Base-by-base conservation (phyloP, 2,797 vertebrate species). In the Chromobotia macracanthus region DNA sequence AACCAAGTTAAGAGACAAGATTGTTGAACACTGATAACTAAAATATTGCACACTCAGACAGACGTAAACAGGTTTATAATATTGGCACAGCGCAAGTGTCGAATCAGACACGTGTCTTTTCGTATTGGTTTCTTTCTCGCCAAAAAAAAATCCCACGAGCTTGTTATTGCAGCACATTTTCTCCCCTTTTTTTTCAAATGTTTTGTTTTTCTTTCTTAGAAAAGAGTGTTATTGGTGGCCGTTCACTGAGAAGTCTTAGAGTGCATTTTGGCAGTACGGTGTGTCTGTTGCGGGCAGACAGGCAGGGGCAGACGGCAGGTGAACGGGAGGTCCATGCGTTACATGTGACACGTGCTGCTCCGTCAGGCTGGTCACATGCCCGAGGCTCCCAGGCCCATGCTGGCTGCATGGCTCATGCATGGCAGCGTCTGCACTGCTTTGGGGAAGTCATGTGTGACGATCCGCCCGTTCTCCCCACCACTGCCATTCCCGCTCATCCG, bases 321-420 rank as follows among this genome's bases (percentile, higher is more conserved):
- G 75, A 72, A 78, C 46, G 46, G 53, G 63, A 63, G 70, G 71
- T 75, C 75, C 28, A 35, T 67, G 63, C 31, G 23, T 68, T 53
- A 50, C n/a, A 41, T 90, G 85, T 86, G 60, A 91, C 88, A 38
- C 63, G 58, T 58, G 82, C 64, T 72, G 81, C 86, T 87, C 87
- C 87, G 9, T 46, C 48, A 41, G 38, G 66, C 18, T 81, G 70
- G 38, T 97, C 97, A 99, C 93, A 99, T 96, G 93, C 98, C 97
- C 0, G 97, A 98, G 85, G 98, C 95, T 86, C 97, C 96, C 91
- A 99, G 94, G 91, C 97, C 95, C 94, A 98, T 95, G 92, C 95
- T 96, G 80, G 97, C 95, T 84, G 95, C 95, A 94, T 99, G 97
- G 92, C 97, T 97, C 97, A 99, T 97, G 92, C 98, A 98, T 80